Conservation (phyloP, 2,113 vertebrate genomes). For the Etia nguti region DNA sequence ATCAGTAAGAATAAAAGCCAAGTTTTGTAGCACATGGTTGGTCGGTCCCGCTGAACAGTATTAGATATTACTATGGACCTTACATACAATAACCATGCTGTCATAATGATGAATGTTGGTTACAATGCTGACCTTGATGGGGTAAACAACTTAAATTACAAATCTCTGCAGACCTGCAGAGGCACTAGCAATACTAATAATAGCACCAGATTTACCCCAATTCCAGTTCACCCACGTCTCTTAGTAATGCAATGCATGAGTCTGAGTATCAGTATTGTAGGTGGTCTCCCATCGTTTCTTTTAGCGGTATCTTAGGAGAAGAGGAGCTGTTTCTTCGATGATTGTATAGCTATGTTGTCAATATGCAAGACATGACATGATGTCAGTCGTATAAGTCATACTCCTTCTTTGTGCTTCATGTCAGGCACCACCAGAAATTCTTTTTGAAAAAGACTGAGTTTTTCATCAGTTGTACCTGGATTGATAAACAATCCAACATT, state of each 20-base stretch:
- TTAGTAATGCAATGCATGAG: neutral
- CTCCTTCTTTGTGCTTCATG: neutral
- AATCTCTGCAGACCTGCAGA: neutral
- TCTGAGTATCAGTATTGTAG: neutral
- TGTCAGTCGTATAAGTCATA: neutral
- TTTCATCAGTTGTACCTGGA: neutral
- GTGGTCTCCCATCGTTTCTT: neutral
- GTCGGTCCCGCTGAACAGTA: neutral
- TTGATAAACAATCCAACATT: neutral
- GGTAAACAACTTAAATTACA: slow-evolving; percentile 17
- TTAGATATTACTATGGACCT: neutral
- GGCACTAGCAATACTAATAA: neutral
- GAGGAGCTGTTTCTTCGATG: neutral
- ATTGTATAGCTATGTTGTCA: neutral
- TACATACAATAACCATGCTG: neutral
- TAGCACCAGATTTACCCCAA: neutral
- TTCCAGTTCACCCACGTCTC: neutral
- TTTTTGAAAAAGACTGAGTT: neutral
- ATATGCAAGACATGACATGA: neutral
- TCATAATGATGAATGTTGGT: slow-evolving; percentile 22
- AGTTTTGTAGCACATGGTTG: neutral
- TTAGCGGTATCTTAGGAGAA: neutral
- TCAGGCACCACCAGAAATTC: neutral
- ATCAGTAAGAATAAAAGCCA: neutral
- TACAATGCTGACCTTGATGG: neutral